These are phyloP conservation scores for Eulithis testata DNA, from an alignment of 2,888 invertebrate genomes.

Conservation along the genomic window DNA sequence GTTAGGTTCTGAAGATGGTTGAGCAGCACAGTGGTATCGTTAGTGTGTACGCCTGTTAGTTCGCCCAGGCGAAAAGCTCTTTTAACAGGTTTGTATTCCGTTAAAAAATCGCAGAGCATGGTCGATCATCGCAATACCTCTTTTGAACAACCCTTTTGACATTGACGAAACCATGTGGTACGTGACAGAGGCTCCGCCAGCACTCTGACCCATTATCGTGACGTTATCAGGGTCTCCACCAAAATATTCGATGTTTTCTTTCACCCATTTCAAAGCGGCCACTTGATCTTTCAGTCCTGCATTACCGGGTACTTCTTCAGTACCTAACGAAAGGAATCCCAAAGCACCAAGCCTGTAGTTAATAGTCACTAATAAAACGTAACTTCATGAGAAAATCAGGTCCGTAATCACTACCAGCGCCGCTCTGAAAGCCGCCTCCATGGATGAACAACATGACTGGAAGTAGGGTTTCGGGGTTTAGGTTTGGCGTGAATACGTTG, in stretches of 20 bases:
- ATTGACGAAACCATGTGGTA: constrained; percentile 62
- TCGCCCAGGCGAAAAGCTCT: constrained; percentile 47
- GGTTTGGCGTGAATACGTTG: constrained; percentile 58
- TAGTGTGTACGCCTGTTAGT: constrained; percentile 45
- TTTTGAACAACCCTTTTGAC: constrained; percentile 61
- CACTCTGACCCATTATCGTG: constrained; percentile 53
- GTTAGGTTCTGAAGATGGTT: constrained; percentile 47
- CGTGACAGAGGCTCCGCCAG: constrained; percentile 23
- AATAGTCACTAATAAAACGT: constrained; percentile 80
- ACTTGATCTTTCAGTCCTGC: constrained; percentile 80
- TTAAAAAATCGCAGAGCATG: constrained; percentile 71
- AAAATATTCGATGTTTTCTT: constrained; percentile 54
- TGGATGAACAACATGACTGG: constrained; percentile 63
- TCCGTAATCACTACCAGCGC: constrained; percentile 72
- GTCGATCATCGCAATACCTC: constrained; percentile 87
- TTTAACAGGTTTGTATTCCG: constrained; percentile 79
- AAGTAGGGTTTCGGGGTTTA: constrained; percentile 38
- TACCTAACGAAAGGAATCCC: constrained; percentile 81
- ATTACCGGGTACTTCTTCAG: constrained; percentile 84
- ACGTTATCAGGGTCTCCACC: constrained; percentile 57
- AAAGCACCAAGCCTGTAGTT: constrained; percentile 81
- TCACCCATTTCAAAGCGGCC: constrained; percentile 56
- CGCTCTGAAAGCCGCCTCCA: constrained; percentile 54
- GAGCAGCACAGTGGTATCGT: constrained; percentile 44
- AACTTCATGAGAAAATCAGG: constrained; percentile 80